Conservation (phyloP, 2,113 vertebrate species). For the Hyperopisus bebe region DNA sequence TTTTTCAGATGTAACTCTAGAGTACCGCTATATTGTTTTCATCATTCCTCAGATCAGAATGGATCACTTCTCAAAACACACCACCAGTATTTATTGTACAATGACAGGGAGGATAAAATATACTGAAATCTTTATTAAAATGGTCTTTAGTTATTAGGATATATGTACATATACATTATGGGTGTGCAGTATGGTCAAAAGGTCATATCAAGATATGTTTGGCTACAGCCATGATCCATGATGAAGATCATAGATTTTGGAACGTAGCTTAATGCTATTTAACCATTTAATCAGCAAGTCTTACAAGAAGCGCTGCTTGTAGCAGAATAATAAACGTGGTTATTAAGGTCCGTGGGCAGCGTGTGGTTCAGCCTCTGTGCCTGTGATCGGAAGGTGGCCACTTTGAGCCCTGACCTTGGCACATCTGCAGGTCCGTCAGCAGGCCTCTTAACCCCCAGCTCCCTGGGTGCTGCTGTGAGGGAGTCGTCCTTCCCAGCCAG, state of each 20-base stretch:
- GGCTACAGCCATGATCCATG: neutral
- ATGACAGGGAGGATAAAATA: neutral
- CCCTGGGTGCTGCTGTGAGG: too few species aligned
- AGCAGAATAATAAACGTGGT: neutral
- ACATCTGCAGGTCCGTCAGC: too few species aligned
- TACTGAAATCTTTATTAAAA: neutral
- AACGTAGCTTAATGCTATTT: neutral
- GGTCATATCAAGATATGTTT: neutral
- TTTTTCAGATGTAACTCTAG: neutral
- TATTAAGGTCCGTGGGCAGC: neutral
- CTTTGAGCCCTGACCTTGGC: too few species aligned
- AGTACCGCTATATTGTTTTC: neutral
- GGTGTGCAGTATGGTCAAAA: neutral
- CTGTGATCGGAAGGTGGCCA: too few species aligned
- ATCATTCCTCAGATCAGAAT: neutral
- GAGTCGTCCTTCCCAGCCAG: too few species aligned
- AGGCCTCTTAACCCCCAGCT: too few species aligned
- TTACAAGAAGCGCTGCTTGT: neutral
- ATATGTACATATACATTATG: neutral
- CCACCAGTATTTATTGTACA: neutral
- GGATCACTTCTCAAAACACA: neutral
- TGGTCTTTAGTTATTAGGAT: neutral
- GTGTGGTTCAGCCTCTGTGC: too few species aligned
- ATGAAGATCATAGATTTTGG: neutral
- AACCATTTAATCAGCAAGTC: slow-evolving; percentile 40